These are phyloP conservation scores for Acestrorhynchus altus DNA, from an alignment of 2,797 vertebrate genomes.

Conservation along the genomic window DNA sequence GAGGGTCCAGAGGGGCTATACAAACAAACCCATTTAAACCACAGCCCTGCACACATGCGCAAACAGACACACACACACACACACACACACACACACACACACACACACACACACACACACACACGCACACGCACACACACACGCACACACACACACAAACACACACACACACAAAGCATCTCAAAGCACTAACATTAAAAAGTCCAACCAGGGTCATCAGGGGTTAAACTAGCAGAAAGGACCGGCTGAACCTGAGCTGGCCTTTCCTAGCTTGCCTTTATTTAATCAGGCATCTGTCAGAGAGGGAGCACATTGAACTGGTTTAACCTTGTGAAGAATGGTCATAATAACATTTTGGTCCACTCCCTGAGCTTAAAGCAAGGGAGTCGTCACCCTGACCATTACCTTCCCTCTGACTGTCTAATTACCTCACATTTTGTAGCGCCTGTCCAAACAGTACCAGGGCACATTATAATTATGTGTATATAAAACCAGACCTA, in stretches of 20 bases:
- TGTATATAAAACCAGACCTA: neutral
- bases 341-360: conserved; percentile 17
- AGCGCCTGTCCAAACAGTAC: conserved; percentile 9
- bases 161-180: conserved; percentile 5
- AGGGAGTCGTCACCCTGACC: conserved; percentile 12
- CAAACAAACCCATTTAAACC: conserved; percentile 74
- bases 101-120: neutral
- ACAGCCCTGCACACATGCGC: conserved; percentile 63
- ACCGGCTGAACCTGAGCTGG: conserved; percentile 70
- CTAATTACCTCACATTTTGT: conserved; percentile 6
- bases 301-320: conserved; percentile 52
- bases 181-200: conserved; percentile 40
- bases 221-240: conserved; percentile 77
- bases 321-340: conserved; percentile 56
- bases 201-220: conserved; percentile 69
- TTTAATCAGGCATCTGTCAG: conserved; percentile 66
- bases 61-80: neutral
- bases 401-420: conserved; percentile 11
- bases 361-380: conserved; percentile 31
- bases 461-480: conserved; percentile 18
- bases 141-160: conserved; percentile 61
- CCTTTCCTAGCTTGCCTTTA: conserved; percentile 69
- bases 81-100: neutral
- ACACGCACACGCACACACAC: conserved; percentile 5
- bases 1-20: conserved; percentile 64